Base-by-base conservation (phyloP, 2,888 invertebrate genomes). In the Orgyia antiqua region DNA sequence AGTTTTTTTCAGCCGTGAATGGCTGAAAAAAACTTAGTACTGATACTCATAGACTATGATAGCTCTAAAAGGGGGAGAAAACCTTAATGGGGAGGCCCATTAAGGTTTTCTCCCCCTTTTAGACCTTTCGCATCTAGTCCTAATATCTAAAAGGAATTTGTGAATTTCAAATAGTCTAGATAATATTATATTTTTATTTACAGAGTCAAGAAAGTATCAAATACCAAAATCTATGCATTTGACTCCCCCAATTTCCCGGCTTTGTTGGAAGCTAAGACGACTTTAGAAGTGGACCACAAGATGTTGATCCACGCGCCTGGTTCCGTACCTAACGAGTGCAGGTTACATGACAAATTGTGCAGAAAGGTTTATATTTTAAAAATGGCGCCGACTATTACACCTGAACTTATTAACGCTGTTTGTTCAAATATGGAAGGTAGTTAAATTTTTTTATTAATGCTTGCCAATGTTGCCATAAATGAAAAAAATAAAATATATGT, bases 321-420 rank as follows among this genome's bases (percentile, higher is more conserved):
- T 0, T 70, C 80, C 0, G 77, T 86, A 6, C 74, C 78, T 2
- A 89, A 84, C 13, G 77, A 91, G 45, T 95, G 96, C 65, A 62
- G 78, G 21, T 90, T 96, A 0, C 92, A 94, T 48, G 89, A 92
- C 31, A 84, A 87, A 17, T 82, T 98, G 36, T 94, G 93, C 59
- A 87, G 90, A 31, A 94, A 97, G 68, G 97, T 98, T 2, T 95
- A 94, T 2, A 80, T 98, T 12, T 70, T 98, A 13, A 90, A 96
- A 13, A 88, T 98, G 29, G 97, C 96, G 57, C 98, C 98, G 0
- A 96, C 96, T 20, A 97, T 99, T 50, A 94, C 95, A 0, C 88
- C 90, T 5, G 91, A 93, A 43, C 90, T 95, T 25, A 89, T 94
- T 1, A 87, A 84, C 49, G 90, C 92, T 1, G 91, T 93, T 44